These are phyloP conservation scores for Notospermus geniculatus DNA, from an alignment of 1,140 invertebrate genomes.

Conservation along the genomic window DNA sequence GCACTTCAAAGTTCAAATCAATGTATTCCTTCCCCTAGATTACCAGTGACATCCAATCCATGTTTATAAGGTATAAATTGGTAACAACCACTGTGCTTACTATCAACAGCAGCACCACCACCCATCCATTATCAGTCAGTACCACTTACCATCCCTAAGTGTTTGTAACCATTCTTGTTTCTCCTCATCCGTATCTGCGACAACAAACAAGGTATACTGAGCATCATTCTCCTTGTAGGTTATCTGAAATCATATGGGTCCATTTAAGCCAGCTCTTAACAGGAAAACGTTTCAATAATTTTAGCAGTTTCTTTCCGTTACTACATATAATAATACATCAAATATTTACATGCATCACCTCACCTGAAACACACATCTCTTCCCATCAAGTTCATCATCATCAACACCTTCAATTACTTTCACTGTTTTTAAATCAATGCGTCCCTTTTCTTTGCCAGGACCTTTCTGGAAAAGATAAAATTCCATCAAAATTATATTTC, in stretches of 20 bases:
- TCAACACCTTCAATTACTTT: constrained; percentile 68
- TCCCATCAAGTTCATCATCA: constrained; percentile 29
- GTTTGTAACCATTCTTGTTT: constrained; percentile 74
- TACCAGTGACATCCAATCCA: too few species aligned
- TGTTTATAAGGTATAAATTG: too few species aligned
- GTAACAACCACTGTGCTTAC: too few species aligned
- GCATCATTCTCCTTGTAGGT: constrained; percentile 9
- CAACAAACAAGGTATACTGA: constrained; percentile 72
- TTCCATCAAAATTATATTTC: neutral
- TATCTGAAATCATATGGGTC: constrained; percentile 11
- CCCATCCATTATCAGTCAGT: too few species aligned
- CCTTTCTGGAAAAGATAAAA: constrained; percentile 20
- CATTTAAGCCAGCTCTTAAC: too few species aligned
- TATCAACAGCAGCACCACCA: too few species aligned
- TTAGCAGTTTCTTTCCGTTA: too few species aligned
- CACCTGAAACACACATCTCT: constrained; percentile 34
- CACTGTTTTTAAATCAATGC: constrained; percentile 70
- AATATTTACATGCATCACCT: neutral
- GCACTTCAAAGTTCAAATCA: too few species aligned
- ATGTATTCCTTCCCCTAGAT: too few species aligned
- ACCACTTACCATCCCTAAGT: constrained; percentile 68
- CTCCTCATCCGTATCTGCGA: constrained; percentile 69
- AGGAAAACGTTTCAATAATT: too few species aligned
- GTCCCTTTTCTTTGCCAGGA: constrained; percentile 65
- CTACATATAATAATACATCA: too few species aligned